Base-by-base conservation (phyloP, 2,113 vertebrate genomes). In the Hymenochirus boettgeri region DNA sequence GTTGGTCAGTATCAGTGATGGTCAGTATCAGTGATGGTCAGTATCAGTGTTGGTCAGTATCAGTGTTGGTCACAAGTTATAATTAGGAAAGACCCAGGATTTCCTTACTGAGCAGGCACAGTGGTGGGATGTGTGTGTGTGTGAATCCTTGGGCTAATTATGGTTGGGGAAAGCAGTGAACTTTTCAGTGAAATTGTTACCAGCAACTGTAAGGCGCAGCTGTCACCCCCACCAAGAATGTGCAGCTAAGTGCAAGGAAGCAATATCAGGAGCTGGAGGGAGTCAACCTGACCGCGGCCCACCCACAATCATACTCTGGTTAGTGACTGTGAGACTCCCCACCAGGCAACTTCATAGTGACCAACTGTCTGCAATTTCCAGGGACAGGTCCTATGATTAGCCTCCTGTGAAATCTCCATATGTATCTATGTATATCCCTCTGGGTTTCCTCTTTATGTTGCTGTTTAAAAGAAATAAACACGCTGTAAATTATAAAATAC, bases 101-200 rank as follows among this genome's bases (percentile, higher is more conserved):
- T 42, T n/a, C 13, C 22, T 33, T 24, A 46, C 18, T 47, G 62
- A 47, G 25, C 5, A 22, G 13, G 39, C 27, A 19, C 1, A 7
- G 2, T 22, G 29, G 54, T 46, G 48, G 55, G 13, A 50, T 19
- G 26, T 46, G 47, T 62, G 55, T 13, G 33, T 19, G 26, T 46
- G 47, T 62, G 47, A 37, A 2, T 27, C 54, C 59, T 61, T 31
- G 25, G 24, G 31, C 5, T 35, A 57, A 70, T 70, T 70, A 42
- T 42, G 59, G 53, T 6, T 15, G 19, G 52, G 63, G 63, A 62
- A 61, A 62, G 60, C 31, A 15, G 45, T 70, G 67, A 70, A 61
- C 58, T 57, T 57, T 29, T 57, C n/a, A 51, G 45, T 66, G 64
- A 66, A 66, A 66, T 51, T 55, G 52, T 66, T 66, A 66, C 27